Conservation (phyloP, 2,797 vertebrate species). For the Sebastes ruberrimus region DNA sequence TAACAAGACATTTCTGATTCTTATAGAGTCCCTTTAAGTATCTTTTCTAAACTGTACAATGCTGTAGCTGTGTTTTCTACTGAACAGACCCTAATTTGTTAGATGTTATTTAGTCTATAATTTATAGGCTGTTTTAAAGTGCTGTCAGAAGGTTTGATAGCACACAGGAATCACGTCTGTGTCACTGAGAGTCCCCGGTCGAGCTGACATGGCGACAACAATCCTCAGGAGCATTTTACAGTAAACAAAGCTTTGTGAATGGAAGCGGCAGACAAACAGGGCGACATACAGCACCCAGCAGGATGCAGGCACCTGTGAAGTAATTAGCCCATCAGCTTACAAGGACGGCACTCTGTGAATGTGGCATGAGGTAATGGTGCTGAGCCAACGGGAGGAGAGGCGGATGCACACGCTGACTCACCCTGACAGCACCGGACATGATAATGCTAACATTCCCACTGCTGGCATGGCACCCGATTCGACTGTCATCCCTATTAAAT, state of each 20-base stretch:
- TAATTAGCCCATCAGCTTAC: conserved; percentile 58
- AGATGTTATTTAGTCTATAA: background rate
- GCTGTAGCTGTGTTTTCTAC: background rate
- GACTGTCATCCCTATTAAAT: too few species aligned
- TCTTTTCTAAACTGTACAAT: background rate
- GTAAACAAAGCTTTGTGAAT: conserved; percentile 55
- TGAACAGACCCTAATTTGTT: background rate
- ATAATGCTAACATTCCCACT: conserved; percentile 21
- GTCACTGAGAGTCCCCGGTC: conserved; percentile 6
- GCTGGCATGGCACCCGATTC: background rate
- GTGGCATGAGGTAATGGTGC: conserved; percentile 25
- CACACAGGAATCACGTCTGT: background rate
- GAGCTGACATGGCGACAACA: conserved; percentile 1
- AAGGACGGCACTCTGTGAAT: conserved; percentile 27
- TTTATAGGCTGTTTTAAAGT: background rate
- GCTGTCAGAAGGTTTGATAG: background rate
- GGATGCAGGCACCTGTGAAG: conserved; percentile 42
- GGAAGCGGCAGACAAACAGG: conserved; percentile 13
- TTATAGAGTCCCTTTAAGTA: too few species aligned
- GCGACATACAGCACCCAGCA: conserved; percentile 17
- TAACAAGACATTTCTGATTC: too few species aligned
- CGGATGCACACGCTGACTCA: conserved; percentile 11
- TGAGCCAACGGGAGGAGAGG: conserved; percentile 40
- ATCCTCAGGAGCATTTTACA: conserved; percentile 51
- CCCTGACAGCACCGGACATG: background rate